These are phyloP conservation scores for Drosophila arawakana DNA, from an alignment of 1,140 invertebrate genomes.

Conservation along the genomic window DNA sequence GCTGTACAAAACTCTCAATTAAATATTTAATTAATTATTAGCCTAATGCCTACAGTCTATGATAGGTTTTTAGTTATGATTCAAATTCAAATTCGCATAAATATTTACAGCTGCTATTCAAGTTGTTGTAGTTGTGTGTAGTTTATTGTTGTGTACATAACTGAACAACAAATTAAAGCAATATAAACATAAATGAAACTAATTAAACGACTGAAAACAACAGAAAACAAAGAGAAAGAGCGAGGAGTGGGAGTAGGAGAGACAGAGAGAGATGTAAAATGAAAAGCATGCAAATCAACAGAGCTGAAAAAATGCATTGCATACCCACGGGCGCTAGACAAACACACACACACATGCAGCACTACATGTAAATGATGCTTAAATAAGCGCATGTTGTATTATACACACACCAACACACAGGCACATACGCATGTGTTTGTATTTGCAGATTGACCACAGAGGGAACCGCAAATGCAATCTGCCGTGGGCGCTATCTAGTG, in stretches of 20 bases:
- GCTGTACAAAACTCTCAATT: slow-evolving; percentile 25
- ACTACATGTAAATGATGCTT: slow-evolving; percentile 68
- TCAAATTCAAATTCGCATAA: slow-evolving; percentile 40
- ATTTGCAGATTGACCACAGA: slow-evolving; percentile 59
- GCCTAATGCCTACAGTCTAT: slow-evolving; percentile 39
- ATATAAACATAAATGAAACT: slow-evolving; percentile 75
- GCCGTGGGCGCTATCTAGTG: slow-evolving; percentile 42
- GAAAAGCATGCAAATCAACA: slow-evolving; percentile 58
- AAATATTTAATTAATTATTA: slow-evolving; percentile 32
- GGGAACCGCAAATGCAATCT: slow-evolving; percentile 76
- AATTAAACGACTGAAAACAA: slow-evolving; percentile 74
- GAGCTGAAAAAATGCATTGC: slow-evolving; percentile 44
- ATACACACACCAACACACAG: slow-evolving; percentile 21
- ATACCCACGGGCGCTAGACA: slow-evolving; percentile 23
- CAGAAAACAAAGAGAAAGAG: slow-evolving; percentile 12
- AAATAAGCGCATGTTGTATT: slow-evolving; percentile 49
- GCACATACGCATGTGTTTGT: slow-evolving; percentile 29
- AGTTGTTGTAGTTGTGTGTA: slow-evolving; percentile 35
- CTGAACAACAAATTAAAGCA: slow-evolving; percentile 78
- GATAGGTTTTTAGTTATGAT: not conserved
- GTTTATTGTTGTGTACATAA: slow-evolving; percentile 53
- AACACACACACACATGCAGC: slow-evolving; percentile 20
- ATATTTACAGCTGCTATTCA: slow-evolving; percentile 63
- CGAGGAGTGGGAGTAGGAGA: no score
- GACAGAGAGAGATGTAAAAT: slow-evolving; percentile 7